phyloP scores from a whole-genome alignment of 2,888 invertebrate species.

The Steromphala cineraria region DNA sequence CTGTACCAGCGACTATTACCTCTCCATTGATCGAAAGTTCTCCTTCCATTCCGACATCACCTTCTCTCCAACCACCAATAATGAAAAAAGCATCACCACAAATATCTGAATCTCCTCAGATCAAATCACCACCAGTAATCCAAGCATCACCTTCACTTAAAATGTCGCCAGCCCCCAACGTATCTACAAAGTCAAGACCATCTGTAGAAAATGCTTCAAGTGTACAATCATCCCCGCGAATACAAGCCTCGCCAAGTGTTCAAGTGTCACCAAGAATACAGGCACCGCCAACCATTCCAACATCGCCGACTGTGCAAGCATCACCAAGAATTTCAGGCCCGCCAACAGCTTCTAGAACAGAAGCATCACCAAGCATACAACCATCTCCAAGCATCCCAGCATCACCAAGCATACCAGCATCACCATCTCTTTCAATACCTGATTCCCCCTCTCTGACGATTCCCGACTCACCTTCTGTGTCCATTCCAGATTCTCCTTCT shows the following conservation, averaged over 20 bases:
- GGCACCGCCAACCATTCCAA: not conserved
- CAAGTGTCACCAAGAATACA: not conserved
- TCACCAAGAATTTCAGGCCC: not conserved
- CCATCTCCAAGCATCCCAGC: not conserved
- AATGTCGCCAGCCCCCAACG: too few relatives aligned
- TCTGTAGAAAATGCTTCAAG: too few relatives aligned
- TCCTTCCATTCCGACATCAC: not conserved
- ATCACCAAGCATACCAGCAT: not conserved
- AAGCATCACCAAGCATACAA: not conserved
- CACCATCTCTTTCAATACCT: not conserved
- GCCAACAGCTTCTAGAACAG: not conserved
- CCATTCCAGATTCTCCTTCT: not conserved
- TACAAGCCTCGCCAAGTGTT: too few relatives aligned
- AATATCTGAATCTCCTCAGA: too few relatives aligned
- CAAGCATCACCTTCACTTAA: too few relatives aligned
- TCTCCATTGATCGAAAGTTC: not conserved
- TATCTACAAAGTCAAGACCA: too few relatives aligned
- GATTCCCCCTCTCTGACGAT: not conserved
- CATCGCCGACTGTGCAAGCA: not conserved
- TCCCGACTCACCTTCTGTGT: constrained; percentile 3
- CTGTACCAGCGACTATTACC: not conserved
- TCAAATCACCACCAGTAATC: too few relatives aligned
- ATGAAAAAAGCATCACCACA: too few relatives aligned
- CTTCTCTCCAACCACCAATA: too few relatives aligned
- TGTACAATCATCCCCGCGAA: too few relatives aligned